Conservation (phyloP, 2,797 vertebrate genomes). For the Hydrocynus forskahlii region DNA sequence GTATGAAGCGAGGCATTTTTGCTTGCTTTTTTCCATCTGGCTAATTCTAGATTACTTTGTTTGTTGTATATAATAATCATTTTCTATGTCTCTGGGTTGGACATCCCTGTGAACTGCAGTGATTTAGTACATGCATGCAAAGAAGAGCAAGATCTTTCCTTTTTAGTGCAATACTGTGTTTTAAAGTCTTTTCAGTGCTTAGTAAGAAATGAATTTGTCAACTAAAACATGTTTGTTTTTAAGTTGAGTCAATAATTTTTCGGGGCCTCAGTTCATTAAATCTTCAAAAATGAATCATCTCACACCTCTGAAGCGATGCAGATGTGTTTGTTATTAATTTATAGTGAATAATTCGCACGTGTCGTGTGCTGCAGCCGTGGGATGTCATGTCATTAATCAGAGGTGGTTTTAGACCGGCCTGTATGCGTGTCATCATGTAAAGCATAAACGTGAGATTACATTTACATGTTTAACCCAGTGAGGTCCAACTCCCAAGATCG, state of each 20-base stretch:
- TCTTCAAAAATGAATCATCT: conserved; percentile 18
- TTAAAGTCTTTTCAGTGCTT: background rate
- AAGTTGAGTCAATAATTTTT: background rate
- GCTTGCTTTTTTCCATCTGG: background rate
- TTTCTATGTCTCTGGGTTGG: background rate
- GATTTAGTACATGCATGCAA: background rate
- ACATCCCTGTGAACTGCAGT: background rate
- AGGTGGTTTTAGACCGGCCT: conserved; percentile 29
- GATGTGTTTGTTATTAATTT: conserved; percentile 33
- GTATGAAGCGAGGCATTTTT: conserved; percentile 67
- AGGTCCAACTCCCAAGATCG: background rate
- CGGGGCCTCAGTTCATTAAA: conserved; percentile 11
- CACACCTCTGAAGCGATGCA: conserved; percentile 5
- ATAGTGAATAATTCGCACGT: conserved; percentile 28
- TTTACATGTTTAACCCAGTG: conserved; percentile 35
- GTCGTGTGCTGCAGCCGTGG: conserved; percentile 2
- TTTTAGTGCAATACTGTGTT: background rate
- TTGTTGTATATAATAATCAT: background rate
- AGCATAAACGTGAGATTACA: conserved; percentile 37
- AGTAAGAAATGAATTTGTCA: conserved; percentile 9
- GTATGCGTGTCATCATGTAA: conserved; percentile 8
- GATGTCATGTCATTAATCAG: conserved; percentile 43
- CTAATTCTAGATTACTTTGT: background rate
- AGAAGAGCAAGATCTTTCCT: background rate
- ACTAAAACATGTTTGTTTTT: conserved; percentile 15